phyloP scores from a whole-genome alignment of 2,113 vertebrate species.

The Ctenodactylus gundi region DNA sequence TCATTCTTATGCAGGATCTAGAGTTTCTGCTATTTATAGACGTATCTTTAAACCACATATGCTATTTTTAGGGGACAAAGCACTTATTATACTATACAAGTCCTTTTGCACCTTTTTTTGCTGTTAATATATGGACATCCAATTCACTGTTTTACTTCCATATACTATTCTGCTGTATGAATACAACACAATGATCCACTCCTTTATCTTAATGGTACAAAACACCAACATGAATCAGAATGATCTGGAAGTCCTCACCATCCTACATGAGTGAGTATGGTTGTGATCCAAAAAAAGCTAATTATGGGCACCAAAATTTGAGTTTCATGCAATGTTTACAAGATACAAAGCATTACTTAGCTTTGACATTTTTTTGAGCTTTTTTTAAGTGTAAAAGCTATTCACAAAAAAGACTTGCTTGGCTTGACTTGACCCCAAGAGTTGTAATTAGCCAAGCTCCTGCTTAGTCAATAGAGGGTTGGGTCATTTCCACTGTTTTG shows the following conservation, averaged over 20 bases:
- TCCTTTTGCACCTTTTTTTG: neutral
- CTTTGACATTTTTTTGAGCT: neutral
- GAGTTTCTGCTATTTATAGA: neutral
- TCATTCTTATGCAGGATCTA: neutral
- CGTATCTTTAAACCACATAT: neutral
- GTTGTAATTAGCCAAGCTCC: neutral
- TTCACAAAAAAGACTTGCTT: neutral
- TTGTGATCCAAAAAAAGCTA: neutral
- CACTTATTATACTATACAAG: neutral
- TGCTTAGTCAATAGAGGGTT: neutral
- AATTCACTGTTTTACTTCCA: neutral
- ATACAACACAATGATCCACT: neutral
- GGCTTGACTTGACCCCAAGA: neutral
- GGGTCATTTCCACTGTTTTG: neutral
- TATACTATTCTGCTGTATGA: neutral
- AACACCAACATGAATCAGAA: neutral
- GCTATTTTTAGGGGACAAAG: neutral
- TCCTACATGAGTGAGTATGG: neutral
- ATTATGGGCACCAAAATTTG: neutral
- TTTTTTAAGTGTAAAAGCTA: neutral
- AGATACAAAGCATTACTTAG: neutral
- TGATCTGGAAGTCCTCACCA: rapidly evolving
- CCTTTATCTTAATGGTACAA: neutral
- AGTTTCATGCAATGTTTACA: neutral
- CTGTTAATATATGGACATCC: neutral